Evolutionary conservation across 2,113 vertebrate genomes (phyloP).

Genomic region (Heterocephalus glaber): DNA sequence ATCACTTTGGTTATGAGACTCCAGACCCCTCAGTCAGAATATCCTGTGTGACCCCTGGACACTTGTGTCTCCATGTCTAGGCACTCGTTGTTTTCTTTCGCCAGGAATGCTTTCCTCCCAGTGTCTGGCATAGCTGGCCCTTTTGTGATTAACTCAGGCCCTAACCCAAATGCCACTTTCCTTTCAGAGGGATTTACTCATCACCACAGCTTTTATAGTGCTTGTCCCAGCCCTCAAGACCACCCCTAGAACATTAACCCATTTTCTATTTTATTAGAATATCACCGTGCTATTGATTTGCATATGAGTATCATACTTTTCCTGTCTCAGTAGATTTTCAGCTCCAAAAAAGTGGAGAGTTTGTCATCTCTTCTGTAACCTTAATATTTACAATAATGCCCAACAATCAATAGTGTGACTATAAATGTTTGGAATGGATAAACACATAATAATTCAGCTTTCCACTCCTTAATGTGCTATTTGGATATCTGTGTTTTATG

Average conservation of each 20-base stretch:
- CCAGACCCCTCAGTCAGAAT: neutral
- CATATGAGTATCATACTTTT: neutral
- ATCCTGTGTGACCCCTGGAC: neutral
- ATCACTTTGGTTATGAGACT: neutral
- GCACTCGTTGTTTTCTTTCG: neutral
- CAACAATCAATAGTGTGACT: neutral
- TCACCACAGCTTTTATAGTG: neutral
- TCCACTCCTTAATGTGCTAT: neutral
- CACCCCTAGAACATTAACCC: neutral
- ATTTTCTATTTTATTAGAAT: neutral
- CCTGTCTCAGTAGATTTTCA: neutral
- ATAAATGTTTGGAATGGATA: conserved; percentile 32
- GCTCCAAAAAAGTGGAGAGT: neutral
- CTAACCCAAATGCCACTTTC: neutral
- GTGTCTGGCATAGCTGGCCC: neutral
- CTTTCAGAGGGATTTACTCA: neutral
- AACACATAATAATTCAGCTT: neutral
- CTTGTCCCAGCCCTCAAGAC: neutral
- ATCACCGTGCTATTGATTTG: neutral
- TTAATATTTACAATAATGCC: neutral
- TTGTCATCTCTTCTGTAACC: neutral
- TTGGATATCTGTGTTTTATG: neutral
- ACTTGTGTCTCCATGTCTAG: neutral
- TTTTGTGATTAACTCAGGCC: neutral
- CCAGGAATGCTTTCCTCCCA: neutral